Conservation (phyloP, 2,888 invertebrate species). For the Phalera bucephala region DNA sequence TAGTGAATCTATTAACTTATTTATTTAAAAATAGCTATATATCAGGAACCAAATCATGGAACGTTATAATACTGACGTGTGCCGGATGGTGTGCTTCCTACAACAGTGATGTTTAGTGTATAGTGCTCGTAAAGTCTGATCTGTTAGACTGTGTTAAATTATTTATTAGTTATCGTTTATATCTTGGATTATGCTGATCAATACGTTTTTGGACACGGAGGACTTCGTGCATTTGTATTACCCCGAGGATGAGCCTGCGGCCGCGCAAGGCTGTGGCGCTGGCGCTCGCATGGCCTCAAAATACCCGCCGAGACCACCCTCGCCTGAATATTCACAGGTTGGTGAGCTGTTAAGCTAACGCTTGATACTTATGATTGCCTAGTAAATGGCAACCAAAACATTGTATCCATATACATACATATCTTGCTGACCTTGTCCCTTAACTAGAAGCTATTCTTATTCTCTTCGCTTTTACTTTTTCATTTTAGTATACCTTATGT, state of each 20-base stretch:
- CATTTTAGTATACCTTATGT: too few species aligned
- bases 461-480: too few species aligned
- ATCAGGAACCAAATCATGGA: conserved; percentile 58
- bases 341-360: conserved; percentile 26
- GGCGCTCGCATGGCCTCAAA: conserved; percentile 76
- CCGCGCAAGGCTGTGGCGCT: conserved; percentile 71
- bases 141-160: conserved; percentile 64
- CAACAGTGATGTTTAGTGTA: conserved; percentile 54
- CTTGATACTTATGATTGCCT: background rate
- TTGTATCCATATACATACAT: too few species aligned
- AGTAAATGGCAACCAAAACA: too few species aligned
- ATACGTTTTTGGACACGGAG: conserved; percentile 80
- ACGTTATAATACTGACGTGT: conserved; percentile 59
- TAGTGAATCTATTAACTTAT: conserved; percentile 59
- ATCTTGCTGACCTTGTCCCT: too few species aligned
- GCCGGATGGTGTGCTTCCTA: conserved; percentile 70
- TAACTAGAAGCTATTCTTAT: too few species aligned
- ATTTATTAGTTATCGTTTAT: conserved; percentile 67
- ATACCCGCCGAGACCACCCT: conserved; percentile 68
- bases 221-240: conserved; percentile 81
- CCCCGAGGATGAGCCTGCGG: conserved; percentile 72
- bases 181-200: conserved; percentile 77
- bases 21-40: conserved; percentile 48
- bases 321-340: conserved; percentile 74
- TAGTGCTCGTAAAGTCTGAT: conserved; percentile 66